A percentile compares a stretch with the other conserved stretches of the same genome.
Conservation (phyloP, 2,797 vertebrate genomes). For the Fistularia tabacaria region DNA sequence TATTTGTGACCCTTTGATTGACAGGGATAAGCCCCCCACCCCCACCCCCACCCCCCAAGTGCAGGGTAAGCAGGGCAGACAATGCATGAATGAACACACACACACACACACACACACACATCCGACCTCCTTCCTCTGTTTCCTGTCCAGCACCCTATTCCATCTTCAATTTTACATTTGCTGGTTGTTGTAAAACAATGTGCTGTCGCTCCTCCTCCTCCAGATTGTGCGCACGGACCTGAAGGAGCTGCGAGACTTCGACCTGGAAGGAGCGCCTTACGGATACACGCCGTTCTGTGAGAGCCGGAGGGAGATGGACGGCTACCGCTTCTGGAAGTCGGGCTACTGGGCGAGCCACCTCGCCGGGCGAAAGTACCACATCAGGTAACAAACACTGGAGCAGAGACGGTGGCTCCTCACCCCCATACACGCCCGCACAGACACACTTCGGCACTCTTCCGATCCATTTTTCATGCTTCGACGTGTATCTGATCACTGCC, state of each 20-base stretch:
- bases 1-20: too few species aligned
- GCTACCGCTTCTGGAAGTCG: constrained; percentile 97
- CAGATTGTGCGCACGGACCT: constrained; percentile 98
- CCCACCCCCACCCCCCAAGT: too few species aligned
- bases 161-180: too few species aligned
- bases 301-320: constrained; percentile 94
- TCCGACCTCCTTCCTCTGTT: too few species aligned
- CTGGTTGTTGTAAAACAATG: too few species aligned
- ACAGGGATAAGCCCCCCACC: too few species aligned
- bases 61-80: too few species aligned
- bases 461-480: neutral
- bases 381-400: constrained; percentile 78
- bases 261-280: constrained; percentile 93
- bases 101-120: too few species aligned
- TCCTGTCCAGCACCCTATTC: too few species aligned
- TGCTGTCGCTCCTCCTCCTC: neutral
- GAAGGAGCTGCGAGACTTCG: constrained; percentile 91
- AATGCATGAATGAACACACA: too few species aligned
- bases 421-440: neutral
- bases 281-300: constrained; percentile 98
- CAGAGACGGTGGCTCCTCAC: neutral
- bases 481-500: neutral
- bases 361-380: constrained; percentile 94
- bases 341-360: constrained; percentile 98
- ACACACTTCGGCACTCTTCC: neutral